A percentile compares a stretch with the other conserved stretches of the same genome.
phyloP scores from a whole-genome alignment of 1,140 invertebrate species.

The Microvelia longipes region DNA sequence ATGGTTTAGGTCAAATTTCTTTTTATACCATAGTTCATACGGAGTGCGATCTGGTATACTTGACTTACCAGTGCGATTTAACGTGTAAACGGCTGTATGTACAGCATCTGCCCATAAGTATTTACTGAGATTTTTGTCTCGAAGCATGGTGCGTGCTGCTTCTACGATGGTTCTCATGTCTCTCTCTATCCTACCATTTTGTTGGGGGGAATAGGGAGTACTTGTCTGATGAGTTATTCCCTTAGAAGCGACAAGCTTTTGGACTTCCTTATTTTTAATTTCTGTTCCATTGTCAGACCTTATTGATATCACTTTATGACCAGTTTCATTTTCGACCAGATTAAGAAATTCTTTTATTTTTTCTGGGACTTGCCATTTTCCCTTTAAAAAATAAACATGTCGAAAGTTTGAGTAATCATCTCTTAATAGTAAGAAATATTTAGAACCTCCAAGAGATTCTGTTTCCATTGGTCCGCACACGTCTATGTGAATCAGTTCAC shows the following conservation, averaged over 20 bases:
- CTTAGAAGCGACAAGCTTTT: neutral
- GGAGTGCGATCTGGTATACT: conserved; percentile 12
- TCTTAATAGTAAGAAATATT: neutral
- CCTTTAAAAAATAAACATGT: neutral
- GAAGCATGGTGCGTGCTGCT: neutral
- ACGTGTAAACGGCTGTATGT: neutral
- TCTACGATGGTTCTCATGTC: neutral
- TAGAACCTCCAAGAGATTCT: neutral
- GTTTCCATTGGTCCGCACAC: neutral
- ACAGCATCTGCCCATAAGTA: conserved; percentile 9
- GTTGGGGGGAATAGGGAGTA: neutral
- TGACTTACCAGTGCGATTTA: neutral
- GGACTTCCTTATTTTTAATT: neutral
- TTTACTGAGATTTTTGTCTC: neutral
- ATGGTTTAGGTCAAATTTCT: conserved; percentile 17
- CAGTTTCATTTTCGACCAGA: neutral
- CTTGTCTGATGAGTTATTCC: neutral
- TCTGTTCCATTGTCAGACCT: neutral
- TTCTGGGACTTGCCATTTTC: neutral
- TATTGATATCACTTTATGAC: neutral
- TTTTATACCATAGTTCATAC: conserved; percentile 18
- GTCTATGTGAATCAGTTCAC: neutral
- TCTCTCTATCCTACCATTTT: neutral
- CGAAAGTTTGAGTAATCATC: neutral
- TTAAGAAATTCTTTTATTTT: neutral